Evolutionary conservation across 2,888 invertebrate species (phyloP).

Genomic region (Drosophila meridiana): DNA sequence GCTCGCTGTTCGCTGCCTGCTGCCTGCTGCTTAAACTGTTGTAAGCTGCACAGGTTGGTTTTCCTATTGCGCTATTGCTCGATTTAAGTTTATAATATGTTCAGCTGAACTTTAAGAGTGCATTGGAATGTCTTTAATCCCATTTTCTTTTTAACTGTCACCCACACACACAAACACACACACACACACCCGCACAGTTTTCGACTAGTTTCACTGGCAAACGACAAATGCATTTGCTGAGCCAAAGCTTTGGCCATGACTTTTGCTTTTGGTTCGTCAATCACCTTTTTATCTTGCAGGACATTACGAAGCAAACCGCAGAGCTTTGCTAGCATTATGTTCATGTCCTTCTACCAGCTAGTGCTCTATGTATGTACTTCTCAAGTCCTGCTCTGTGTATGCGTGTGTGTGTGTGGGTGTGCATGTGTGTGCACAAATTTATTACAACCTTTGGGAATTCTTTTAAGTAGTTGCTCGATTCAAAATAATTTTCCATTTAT

Average conservation of each 20-base stretch:
- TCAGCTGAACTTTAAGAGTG: slow-evolving; percentile 25
- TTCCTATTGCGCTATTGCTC: background rate
- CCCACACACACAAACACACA: background rate
- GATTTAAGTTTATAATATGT: background rate
- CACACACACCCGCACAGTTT: slow-evolving; percentile 5
- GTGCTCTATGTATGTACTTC: slow-evolving; percentile 14
- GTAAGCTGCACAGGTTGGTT: slow-evolving; percentile 24
- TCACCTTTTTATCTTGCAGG: slow-evolving; percentile 76
- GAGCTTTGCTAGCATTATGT: slow-evolving; percentile 55
- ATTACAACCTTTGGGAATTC: slow-evolving; percentile 83
- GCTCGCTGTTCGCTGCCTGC: slow-evolving; percentile 1
- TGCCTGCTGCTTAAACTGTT: slow-evolving; percentile 26
- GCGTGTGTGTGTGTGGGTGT: slow-evolving; percentile 16
- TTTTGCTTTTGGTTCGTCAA: slow-evolving; percentile 78
- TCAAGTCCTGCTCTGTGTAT: background rate
- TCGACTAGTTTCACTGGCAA: slow-evolving; percentile 28
- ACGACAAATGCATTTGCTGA: slow-evolving; percentile 71
- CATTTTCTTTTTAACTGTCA: slow-evolving; percentile 8
- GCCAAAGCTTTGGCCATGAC: slow-evolving; percentile 73
- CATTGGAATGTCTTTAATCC: slow-evolving; percentile 28
- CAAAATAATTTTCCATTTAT: slow-evolving; percentile 83
- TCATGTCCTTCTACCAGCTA: slow-evolving; percentile 52
- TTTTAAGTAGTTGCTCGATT: slow-evolving; percentile 82
- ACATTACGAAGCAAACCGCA: slow-evolving; percentile 70
- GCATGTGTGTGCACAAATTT: slow-evolving; percentile 74